Evolutionary conservation across 2,113 vertebrate genomes (phyloP).

Genomic region (Galemys pyrenaicus): DNA sequence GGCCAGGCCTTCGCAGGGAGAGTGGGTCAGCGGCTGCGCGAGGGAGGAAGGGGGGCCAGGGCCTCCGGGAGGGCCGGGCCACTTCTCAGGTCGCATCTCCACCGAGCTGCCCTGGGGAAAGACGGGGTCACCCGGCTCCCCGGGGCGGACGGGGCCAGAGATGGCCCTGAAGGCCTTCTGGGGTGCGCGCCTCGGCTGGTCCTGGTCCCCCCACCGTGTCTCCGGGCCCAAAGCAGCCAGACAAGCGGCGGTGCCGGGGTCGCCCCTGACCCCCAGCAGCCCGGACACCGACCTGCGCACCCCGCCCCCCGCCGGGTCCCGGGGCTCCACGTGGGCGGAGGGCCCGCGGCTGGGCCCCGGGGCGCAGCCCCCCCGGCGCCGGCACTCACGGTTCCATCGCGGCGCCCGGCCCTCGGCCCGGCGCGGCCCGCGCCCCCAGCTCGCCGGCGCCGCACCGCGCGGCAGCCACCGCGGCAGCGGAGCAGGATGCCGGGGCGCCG

Average conservation of each 20-base stretch:
- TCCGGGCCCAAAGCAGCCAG: background rate
- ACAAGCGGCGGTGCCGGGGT: too few species aligned
- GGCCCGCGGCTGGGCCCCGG: background rate
- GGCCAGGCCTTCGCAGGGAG: background rate
- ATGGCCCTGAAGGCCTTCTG: background rate
- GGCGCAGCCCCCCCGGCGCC: background rate
- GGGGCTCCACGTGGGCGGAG: background rate
- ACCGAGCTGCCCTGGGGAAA: background rate
- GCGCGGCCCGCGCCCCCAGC: background rate
- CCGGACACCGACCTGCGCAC: background rate
- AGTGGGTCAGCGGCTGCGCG: background rate
- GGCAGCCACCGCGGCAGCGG: background rate
- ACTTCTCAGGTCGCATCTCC: background rate
- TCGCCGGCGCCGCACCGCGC: background rate
- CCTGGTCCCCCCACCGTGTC: background rate
- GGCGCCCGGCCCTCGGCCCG: background rate
- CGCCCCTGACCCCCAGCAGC: background rate
- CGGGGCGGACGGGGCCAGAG: background rate
- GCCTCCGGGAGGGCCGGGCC: background rate
- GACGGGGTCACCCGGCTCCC: background rate
- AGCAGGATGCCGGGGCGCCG: background rate
- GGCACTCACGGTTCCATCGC: slow-evolving; percentile 79
- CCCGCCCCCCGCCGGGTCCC: background rate
- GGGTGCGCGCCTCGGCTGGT: background rate
- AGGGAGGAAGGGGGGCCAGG: background rate